Evolutionary conservation across 2,888 invertebrate species (phyloP).

Genomic region (Yponomeuta evonymella): DNA sequence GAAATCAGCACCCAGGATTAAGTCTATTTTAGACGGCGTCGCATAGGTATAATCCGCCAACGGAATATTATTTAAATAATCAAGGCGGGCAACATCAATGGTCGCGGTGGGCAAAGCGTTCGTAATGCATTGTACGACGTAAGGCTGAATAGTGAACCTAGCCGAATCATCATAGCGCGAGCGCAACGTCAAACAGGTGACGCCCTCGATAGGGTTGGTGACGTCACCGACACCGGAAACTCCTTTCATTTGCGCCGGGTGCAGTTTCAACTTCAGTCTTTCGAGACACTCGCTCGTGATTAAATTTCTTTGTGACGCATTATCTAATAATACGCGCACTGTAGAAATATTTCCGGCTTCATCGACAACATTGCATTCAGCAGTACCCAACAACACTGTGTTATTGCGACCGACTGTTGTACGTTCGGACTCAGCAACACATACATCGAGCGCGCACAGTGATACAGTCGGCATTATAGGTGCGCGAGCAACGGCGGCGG

Average conservation of each 20-base stretch:
- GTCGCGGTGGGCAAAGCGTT: slow-evolving; percentile 2
- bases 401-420: too few species aligned
- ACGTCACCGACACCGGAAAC: slow-evolving; percentile 10
- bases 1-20: too few species aligned
- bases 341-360: too few species aligned
- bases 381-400: too few species aligned
- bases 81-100: neutral
- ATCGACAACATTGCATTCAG: too few species aligned
- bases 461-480: too few species aligned
- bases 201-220: slow-evolving; percentile 3
- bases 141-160: neutral
- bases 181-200: neutral
- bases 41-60: neutral
- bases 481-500: too few species aligned
- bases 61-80: slow-evolving; percentile 12
- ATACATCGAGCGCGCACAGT: too few species aligned
- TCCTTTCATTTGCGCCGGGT: neutral
- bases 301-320: slow-evolving; percentile 10
- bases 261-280: neutral
- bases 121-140: slow-evolving; percentile 9
- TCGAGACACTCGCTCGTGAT: slow-evolving; percentile 6
- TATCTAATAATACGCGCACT: slow-evolving; percentile 5
- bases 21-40: too few species aligned
- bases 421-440: too few species aligned
- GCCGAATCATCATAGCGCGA: slow-evolving; percentile 7